Conservation (phyloP, 2,888 invertebrate genomes). For the Aelia acuminata region DNA sequence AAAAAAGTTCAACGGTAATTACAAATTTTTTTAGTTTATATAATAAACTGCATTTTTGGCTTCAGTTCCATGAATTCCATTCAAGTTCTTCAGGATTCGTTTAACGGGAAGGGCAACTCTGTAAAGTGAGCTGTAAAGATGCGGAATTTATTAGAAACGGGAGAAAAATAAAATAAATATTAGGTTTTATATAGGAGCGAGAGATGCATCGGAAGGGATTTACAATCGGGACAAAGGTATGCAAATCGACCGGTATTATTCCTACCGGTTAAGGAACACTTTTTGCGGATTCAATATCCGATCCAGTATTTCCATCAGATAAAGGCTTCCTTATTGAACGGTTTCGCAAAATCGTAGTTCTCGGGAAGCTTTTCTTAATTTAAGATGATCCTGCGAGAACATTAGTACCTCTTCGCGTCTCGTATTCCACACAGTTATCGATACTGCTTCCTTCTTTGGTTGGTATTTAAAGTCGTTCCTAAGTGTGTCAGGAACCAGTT, state of each 20-base stretch:
- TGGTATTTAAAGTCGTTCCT: neutral
- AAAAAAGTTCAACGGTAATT: too few relatives aligned
- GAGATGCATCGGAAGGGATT: neutral
- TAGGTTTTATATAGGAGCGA: neutral
- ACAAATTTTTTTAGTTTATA: too few relatives aligned
- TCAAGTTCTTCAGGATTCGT: neutral
- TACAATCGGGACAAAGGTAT: neutral
- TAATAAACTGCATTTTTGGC: too few relatives aligned
- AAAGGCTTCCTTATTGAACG: neutral
- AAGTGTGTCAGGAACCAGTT: neutral
- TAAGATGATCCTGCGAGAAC: neutral
- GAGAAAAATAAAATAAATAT: neutral
- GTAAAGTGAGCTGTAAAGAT: neutral
- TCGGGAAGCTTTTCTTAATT: neutral
- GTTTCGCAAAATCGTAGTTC: neutral
- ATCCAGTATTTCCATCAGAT: constrained; percentile 28
- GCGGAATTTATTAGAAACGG: neutral
- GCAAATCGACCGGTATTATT: neutral
- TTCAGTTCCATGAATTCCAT: neutral
- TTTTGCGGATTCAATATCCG: neutral
- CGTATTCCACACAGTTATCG: neutral
- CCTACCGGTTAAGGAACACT: neutral
- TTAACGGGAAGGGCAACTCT: neutral
- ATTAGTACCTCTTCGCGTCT: neutral
- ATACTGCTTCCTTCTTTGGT: neutral